These are phyloP conservation scores for Scomberomorus guttatus DNA, from an alignment of 2,797 vertebrate species.

Conservation along the genomic window DNA sequence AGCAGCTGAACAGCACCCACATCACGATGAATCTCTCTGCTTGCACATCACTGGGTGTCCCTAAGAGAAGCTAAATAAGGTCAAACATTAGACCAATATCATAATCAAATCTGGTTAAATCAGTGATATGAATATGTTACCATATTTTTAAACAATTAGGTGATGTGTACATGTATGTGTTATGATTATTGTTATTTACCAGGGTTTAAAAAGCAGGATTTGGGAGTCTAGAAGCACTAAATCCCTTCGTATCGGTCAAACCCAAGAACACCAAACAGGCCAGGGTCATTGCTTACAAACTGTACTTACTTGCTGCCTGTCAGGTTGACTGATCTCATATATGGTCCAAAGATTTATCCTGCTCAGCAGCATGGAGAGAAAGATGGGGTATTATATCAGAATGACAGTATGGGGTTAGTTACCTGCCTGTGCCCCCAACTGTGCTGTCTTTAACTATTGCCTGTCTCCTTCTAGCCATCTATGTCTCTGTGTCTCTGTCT, in stretches of 20 bases:
- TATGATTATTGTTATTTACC: neutral
- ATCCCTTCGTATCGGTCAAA: neutral
- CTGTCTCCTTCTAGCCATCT: slow-evolving; percentile 8
- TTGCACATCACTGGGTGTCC: neutral
- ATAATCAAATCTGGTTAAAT: neutral
- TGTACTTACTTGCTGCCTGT: slow-evolving; percentile 42
- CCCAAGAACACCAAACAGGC: slow-evolving; percentile 8
- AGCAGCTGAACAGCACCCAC: slow-evolving; percentile 40
- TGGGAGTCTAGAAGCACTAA: neutral
- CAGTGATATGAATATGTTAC: neutral
- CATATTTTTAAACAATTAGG: neutral
- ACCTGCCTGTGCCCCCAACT: slow-evolving; percentile 42
- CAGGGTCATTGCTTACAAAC: slow-evolving; percentile 35
- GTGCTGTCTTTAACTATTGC: slow-evolving; percentile 39
- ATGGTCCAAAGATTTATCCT: slow-evolving; percentile 42
- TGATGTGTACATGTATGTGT: neutral
- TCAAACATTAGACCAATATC: neutral
- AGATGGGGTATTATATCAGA: slow-evolving; percentile 47
- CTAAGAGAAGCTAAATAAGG: neutral
- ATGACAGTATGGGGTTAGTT: slow-evolving; percentile 72
- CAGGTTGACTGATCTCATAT: slow-evolving; percentile 57
- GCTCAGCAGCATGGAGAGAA: slow-evolving; percentile 15
- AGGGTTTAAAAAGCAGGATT: neutral
- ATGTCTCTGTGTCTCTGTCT: slow-evolving; percentile 2
- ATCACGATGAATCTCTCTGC: neutral